Evolutionary conservation across 1,140 invertebrate genomes (phyloP), one percentile per base, ranked within the genome.

Genomic region (Druon quercuslanigerum): DNA sequence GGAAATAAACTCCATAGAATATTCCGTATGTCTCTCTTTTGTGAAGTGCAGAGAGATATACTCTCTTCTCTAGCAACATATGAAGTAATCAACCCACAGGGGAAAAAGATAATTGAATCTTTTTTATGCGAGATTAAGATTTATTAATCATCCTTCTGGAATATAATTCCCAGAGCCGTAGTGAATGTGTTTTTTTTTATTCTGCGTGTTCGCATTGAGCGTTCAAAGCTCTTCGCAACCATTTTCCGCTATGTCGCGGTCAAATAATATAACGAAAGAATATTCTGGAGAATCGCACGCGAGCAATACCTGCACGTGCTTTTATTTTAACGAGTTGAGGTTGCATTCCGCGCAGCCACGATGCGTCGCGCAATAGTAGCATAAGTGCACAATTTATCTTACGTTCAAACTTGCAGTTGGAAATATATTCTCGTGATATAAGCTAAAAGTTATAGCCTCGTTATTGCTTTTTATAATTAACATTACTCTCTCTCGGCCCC

Each of bases 341-440:
- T 75, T 78, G 79, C 84, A 83, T 83, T 83, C 82, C 84, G 72
- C 72, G 46, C 50, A 74, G 74, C 72, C 54, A 78, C 75, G 78
- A 79, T 80, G 66, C 81, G 72, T 73, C 75, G 73, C 78, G 79
- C 78, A 83, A 81, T 66, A 66, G 60, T 46, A 46, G 60, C 79
- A 75, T 77, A 79, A 83, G 76, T 77, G 79, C 71, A 80, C 82
- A 77, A 82, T 81, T 83, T 81, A 83, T 83, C 82, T 80, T 78
- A 81, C 57, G 57, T 66, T 66, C 13, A 33, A 66, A 66, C 25
- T 20, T 66, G 71, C 51, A 74, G 33, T 57, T n/a, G 54, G 25
- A 51, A 70, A 40, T 75, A 25, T n/a, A 70, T 57, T 56, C n/a
- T 56, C 51, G 46, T 56, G 70, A 57, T 57, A 57, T 40, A 57